These are phyloP conservation scores for Trisateles emortualis DNA, from an alignment of 2,888 invertebrate genomes.

Conservation along the genomic window DNA sequence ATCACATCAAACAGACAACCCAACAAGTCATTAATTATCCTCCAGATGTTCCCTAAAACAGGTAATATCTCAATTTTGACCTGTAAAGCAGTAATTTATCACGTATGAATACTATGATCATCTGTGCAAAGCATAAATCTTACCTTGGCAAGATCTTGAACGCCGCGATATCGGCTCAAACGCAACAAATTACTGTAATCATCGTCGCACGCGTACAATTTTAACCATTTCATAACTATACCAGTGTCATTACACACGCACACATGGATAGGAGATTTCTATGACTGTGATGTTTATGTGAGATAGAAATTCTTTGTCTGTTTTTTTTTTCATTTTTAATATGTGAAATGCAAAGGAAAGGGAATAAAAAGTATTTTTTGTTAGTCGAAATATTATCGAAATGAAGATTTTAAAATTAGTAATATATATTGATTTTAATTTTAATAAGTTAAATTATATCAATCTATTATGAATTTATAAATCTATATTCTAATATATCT, in stretches of 20 bases:
- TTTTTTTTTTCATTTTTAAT: no score
- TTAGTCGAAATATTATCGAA: no score
- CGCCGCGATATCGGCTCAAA: slow-evolving; percentile 57
- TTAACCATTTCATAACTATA: slow-evolving; percentile 61
- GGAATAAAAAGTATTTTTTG: no score
- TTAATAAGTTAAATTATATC: no score
- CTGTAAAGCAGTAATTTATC: slow-evolving; percentile 44
- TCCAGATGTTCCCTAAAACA: slow-evolving; percentile 43
- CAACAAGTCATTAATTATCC: slow-evolving; percentile 35
- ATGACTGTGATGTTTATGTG: slow-evolving; percentile 25
- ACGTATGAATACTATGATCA: slow-evolving; percentile 47
- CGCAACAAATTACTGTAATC: slow-evolving; percentile 66
- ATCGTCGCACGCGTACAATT: slow-evolving; percentile 61
- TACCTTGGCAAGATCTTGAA: slow-evolving; percentile 58
- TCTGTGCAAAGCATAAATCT: slow-evolving; percentile 51
- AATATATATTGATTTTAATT: no score
- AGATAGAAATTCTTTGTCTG: slow-evolving; percentile 10
- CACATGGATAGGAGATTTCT: slow-evolving; percentile 30
- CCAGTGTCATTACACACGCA: slow-evolving; percentile 52
- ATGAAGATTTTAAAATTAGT: no score
- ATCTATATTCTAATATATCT: no score
- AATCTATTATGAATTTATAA: no score
- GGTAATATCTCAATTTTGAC: slow-evolving; percentile 49
- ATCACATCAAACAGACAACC: slow-evolving; percentile 28
- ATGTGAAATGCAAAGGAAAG: no score